Evolutionary conservation across 2,113 vertebrate genomes (phyloP), one percentile per base, ranked within the genome.

Genomic region (Megalops atlanticus): DNA sequence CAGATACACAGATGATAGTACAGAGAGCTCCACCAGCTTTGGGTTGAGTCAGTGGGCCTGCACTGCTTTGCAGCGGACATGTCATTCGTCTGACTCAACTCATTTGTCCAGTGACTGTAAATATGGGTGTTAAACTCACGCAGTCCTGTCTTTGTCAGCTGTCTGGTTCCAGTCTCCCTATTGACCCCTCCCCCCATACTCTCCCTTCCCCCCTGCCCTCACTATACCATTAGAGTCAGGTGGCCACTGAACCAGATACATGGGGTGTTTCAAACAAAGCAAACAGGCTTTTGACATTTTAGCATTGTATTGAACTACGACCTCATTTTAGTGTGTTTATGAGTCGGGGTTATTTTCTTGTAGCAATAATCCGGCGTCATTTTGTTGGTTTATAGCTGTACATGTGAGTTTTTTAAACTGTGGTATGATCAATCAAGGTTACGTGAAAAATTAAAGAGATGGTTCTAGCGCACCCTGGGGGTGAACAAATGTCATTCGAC

Each of bases 91-190:
- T 49, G 33, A 27, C 36, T 38, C 70, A 27, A 80, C 78, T 49
- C 69, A 27, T 80, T 80, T 80, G 39, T 45, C 45, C 43, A 52
- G 31, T 72, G 16, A 39, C 39, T 72, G 40, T 72, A 21, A 49
- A 47, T 16, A n/a, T 27, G 5, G 35, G 45, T 49, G 71, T 47
- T 43, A 39, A 49, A 80, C 16, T 70, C 40, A 11, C 33, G 54
- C 70, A 80, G 15, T 38, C 0, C 24, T 71, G 69, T 49, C 70
- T 80, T 71, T 80, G 79, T 80, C 45, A 2, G 16, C 2, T 21
- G 33, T 18, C 35, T 54, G 58, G 54, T 41, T 36, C 27, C 76
- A 41, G 52, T 16, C 27, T 33, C 47, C 68, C 40, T n/a, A 33
- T n/a, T 71, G 27, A 8, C 24, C 40, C 15, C 14, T 43, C 31